A percentile compares a stretch with the other conserved stretches of the same genome.
These are phyloP conservation scores for Nasonia giraulti DNA, from an alignment of 1,140 invertebrate species.

Conservation along the genomic window DNA sequence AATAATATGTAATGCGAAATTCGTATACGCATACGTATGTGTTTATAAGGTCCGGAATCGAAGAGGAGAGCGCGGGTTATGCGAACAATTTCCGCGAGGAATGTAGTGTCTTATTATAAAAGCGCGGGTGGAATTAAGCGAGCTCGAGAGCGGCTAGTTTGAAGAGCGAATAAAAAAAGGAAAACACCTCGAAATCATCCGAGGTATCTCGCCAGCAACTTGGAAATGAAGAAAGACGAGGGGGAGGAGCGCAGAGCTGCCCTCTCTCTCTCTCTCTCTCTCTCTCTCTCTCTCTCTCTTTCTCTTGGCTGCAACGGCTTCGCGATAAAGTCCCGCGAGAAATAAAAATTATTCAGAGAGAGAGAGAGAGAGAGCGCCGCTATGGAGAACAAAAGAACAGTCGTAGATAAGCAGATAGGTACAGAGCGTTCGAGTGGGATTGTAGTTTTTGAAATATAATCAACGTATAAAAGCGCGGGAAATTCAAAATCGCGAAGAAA, in stretches of 20 bases:
- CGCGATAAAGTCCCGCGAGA: too few species aligned
- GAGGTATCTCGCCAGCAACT: background rate
- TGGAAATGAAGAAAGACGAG: constrained; percentile 3
- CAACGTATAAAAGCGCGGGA: background rate
- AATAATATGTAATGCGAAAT: too few species aligned
- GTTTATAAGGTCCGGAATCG: too few species aligned
- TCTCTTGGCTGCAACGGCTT: too few species aligned
- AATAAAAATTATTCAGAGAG: background rate
- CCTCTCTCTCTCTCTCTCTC: too few species aligned
- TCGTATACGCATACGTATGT: too few species aligned
- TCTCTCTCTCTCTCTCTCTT: too few species aligned
- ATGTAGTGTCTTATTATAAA: background rate
- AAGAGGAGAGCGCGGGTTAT: background rate
- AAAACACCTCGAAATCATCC: background rate
- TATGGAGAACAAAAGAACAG: background rate
- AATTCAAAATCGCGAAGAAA: background rate
- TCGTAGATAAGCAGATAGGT: constrained; percentile 3
- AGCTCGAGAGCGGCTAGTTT: background rate
- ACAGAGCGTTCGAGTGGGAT: background rate
- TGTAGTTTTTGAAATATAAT: too few species aligned
- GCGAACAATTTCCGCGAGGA: background rate
- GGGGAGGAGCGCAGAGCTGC: background rate
- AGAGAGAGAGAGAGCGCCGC: background rate
- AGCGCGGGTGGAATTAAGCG: background rate
- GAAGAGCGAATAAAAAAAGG: background rate